Conservation (phyloP, 2,113 vertebrate genomes). For the Recurvirostra avosetta region DNA sequence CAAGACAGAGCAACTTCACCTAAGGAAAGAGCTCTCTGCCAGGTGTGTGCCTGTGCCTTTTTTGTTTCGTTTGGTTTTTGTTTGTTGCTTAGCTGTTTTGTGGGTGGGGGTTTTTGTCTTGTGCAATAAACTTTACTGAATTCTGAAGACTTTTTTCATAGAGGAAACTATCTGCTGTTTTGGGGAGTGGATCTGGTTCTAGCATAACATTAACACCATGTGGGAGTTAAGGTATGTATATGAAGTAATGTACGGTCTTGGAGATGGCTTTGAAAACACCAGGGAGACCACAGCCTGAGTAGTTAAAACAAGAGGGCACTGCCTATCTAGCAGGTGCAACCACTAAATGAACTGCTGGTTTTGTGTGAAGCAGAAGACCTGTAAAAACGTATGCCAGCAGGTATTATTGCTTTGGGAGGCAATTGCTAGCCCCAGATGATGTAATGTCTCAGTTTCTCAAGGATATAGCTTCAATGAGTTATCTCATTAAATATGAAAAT, state of each 20-base stretch:
- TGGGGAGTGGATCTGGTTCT: not conserved
- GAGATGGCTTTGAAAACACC: not conserved
- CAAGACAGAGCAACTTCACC: slow-evolving; percentile 81
- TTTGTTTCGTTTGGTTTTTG: not conserved
- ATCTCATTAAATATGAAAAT: not conserved
- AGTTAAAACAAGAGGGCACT: not conserved
- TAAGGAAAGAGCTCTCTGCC: slow-evolving; percentile 74
- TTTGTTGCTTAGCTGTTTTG: not conserved
- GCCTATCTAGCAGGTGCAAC: not conserved
- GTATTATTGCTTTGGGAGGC: not conserved
- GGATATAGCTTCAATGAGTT: not conserved
- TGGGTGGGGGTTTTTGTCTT: not conserved
- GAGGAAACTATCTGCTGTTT: not conserved
- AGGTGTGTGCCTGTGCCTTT: slow-evolving; percentile 62
- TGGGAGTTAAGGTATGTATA: not conserved
- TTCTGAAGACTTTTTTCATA: not conserved
- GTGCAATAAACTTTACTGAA: not conserved
- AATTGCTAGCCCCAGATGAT: not conserved
- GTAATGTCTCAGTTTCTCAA: accelerated
- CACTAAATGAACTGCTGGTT: not conserved
- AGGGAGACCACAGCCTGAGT: not conserved
- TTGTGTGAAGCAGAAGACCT: not conserved
- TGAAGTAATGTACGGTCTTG: not conserved
- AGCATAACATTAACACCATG: not conserved
- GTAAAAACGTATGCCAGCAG: not conserved